A percentile compares a stretch with the other conserved stretches of the same genome.
phyloP scores from a whole-genome alignment of 2,797 vertebrate species.

The Anguilla marmorata region DNA sequence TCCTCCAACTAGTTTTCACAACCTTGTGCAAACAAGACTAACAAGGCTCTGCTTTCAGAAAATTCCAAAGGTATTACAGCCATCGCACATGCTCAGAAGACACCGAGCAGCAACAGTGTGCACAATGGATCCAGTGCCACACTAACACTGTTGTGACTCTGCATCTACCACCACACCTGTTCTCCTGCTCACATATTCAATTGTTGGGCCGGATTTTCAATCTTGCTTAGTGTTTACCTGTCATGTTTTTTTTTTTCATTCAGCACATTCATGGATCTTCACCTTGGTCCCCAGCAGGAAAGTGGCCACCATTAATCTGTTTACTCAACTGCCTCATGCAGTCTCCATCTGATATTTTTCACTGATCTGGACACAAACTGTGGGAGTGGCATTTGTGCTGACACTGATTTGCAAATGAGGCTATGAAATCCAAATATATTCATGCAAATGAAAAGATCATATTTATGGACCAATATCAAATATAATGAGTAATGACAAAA shows the following conservation, averaged over 20 bases:
- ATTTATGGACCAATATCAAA: not conserved
- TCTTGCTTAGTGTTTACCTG: not conserved
- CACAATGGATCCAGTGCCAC: not conserved
- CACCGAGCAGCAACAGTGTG: not conserved
- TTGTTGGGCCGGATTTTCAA: not conserved
- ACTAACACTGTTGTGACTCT: not conserved
- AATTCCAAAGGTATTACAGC: constrained; percentile 21
- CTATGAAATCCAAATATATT: not conserved
- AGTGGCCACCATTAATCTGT: not conserved
- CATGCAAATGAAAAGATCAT: not conserved
- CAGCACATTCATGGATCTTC: not conserved
- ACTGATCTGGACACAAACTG: not conserved
- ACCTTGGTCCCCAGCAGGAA: not conserved
- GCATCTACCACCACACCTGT: not conserved
- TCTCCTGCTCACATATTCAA: not conserved
- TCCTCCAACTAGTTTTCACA: constrained; percentile 5
- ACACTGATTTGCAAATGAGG: not conserved
- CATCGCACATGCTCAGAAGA: not conserved
- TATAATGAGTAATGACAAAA: not conserved
- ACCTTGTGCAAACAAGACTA: constrained; percentile 14
- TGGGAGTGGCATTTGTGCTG: not conserved
- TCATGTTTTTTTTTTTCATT: not conserved
- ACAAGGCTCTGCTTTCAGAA: constrained; percentile 11
- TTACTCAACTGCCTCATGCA: not conserved
- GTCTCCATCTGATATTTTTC: not conserved